Percentiles rank a stretch among this genome's conserved stretches.
These are phyloP conservation scores for Drosophila albomicans DNA, from an alignment of 1,140 invertebrate species.

Conservation along the genomic window DNA sequence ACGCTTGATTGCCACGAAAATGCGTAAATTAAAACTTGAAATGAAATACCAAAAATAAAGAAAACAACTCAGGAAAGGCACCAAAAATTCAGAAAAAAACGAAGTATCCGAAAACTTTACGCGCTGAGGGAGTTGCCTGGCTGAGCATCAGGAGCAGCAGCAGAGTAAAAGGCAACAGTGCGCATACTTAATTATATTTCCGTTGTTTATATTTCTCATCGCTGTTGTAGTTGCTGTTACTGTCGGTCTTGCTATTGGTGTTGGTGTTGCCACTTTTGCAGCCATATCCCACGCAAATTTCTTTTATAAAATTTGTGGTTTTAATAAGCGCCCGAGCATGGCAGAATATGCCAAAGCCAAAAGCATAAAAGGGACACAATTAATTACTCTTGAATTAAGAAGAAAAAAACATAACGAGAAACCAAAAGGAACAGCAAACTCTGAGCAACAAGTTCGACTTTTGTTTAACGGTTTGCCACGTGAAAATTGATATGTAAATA, in stretches of 20 bases:
- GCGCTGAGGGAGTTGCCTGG: constrained; percentile 23
- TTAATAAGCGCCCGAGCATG: constrained; percentile 41
- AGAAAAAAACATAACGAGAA: constrained; percentile 24
- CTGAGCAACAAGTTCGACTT: constrained; percentile 72
- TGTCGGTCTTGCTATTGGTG: constrained; percentile 1
- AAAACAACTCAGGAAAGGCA: constrained; percentile 13
- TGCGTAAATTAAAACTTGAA: constrained; percentile 76
- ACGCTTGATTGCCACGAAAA: constrained; percentile 70
- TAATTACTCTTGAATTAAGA: constrained; percentile 57
- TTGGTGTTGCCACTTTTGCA: constrained; percentile 18
- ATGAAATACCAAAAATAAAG: constrained; percentile 27
- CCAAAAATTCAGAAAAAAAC: not conserved
- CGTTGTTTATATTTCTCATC: constrained; percentile 59
- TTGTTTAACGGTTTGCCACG: constrained; percentile 46
- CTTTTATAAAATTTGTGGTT: constrained; percentile 65
- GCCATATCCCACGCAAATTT: constrained; percentile 41
- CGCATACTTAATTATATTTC: constrained; percentile 79
- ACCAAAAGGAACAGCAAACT: constrained; percentile 40
- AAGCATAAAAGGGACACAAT: constrained; percentile 69
- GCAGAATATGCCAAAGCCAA: constrained; percentile 40
- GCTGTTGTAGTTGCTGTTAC: constrained; percentile 23
- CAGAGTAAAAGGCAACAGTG: constrained; percentile 64
- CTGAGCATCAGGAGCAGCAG: not conserved
- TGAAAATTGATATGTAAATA: constrained; percentile 65
- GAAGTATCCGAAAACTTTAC: constrained; percentile 53